Evolutionary conservation across 1,140 invertebrate species (phyloP).

Genomic region (Musca domestica): DNA sequence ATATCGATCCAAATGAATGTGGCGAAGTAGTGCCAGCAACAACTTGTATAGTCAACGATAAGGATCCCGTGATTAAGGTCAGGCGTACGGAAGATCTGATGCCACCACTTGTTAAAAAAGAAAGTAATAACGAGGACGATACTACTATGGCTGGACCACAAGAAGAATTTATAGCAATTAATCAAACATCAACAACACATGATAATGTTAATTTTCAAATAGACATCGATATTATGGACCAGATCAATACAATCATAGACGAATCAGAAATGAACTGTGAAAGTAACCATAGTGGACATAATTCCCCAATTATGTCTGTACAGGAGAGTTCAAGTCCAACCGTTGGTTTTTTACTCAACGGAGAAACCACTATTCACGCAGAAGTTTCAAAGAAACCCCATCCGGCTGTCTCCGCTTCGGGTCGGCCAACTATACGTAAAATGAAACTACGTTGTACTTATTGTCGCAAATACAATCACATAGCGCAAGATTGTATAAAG

Average conservation of each 20-base stretch:
- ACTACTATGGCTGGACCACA: too few species aligned
- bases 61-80: not conserved
- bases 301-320: not conserved
- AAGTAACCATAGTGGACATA: not conserved
- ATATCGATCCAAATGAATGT: not conserved
- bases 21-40: not conserved
- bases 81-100: constrained; percentile 7
- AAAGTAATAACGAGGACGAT: not conserved
- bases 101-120: not conserved
- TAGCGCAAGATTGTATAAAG: not conserved
- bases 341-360: not conserved
- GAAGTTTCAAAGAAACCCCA: not conserved
- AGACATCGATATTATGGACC: not conserved
- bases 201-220: constrained; percentile 7
- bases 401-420: too few species aligned
- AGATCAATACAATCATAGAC: constrained; percentile 10
- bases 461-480: not conserved
- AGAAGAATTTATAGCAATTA: not conserved
- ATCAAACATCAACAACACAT: not conserved
- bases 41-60: not conserved
- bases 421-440: not conserved
- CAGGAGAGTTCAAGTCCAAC: not conserved
- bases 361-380: not conserved
- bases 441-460: not conserved
- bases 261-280: constrained; percentile 7